These are phyloP conservation scores for Empidonax alnorum DNA, from an alignment of 2,113 vertebrate genomes.

Conservation along the genomic window DNA sequence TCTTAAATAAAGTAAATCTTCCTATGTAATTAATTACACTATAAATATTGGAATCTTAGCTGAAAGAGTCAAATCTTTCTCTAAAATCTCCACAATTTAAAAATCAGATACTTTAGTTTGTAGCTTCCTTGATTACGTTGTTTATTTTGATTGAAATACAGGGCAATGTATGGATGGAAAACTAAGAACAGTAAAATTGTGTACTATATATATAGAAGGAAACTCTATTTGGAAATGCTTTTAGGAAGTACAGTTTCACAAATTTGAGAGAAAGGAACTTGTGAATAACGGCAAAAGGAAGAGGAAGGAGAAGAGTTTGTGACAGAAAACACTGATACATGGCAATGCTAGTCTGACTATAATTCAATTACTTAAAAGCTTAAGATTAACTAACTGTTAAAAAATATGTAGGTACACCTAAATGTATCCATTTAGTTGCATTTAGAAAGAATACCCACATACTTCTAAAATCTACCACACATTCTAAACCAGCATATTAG, in stretches of 20 bases:
- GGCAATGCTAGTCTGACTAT: not conserved
- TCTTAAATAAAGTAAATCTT: not conserved
- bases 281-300: not conserved
- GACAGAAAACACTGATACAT: not conserved
- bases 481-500: not conserved
- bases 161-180: not conserved
- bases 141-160: not conserved
- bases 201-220: not conserved
- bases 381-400: not conserved
- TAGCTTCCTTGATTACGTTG: not conserved
- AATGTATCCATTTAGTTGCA: fast-evolving
- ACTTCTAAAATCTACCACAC: not conserved
- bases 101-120: not conserved
- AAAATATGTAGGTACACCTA: not conserved
- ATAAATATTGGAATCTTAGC: not conserved
- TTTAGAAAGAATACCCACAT: not conserved
- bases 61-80: not conserved
- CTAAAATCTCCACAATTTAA: not conserved
- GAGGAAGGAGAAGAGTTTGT: not conserved
- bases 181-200: not conserved
- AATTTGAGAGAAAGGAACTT: not conserved
- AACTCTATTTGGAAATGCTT: not conserved
- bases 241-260: not conserved
- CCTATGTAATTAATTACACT: not conserved
- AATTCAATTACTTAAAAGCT: not conserved